Base-by-base conservation (phyloP, 2,797 vertebrate genomes). In the Melopsittacus undulatus region DNA sequence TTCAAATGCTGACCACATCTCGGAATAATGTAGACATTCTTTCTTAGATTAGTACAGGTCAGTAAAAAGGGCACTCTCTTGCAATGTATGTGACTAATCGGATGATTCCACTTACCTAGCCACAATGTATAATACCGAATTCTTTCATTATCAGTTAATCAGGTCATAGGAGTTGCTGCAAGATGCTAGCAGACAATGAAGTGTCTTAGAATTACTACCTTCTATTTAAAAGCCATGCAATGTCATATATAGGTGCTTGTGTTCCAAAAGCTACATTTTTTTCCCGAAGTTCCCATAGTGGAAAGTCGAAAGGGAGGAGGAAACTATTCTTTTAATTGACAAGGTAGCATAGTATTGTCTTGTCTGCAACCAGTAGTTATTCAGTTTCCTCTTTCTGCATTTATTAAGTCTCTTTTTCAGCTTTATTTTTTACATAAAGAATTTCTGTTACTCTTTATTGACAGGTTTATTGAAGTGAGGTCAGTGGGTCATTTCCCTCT, bases 81-180 rank as follows among this genome's bases (percentile, higher is more conserved):
- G 76, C 81, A 91, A 80, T n/a, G 56, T 51, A 42, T 76, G 95
- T 88, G 86, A 90, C 91, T 95, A 91, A 96, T 78, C 30, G 27
- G 83, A 94, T 96, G 86, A 81, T 94, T 95, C 94, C 78, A 92
- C 77, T 95, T 94, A 90, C 90, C 93, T 90, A 82, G 84, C 63
- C 82, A 81, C 82, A 81, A 62, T 63, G 78, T 81, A 73, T 34
- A 88, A 83, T 94, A 78, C 74, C 27, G 45, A 61, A 45, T 91
- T 73, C 83, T 92, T 95, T 94, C 74, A 16, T 52, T 95, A 59
- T 85, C 72, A 34, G 74, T 95, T 93, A 87, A 89, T 85, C 62
- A 89, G n/a, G 32, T 62, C 84, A 19, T 62, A 62, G 43, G 38
- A 69, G 46, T 62, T 77, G 32, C 57, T 94, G 42, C 83, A 87